Percentiles rank a stretch among this genome's conserved stretches.
phyloP scores from a whole-genome alignment of 2,797 vertebrate genomes.

The Sebastes variabilis region DNA sequence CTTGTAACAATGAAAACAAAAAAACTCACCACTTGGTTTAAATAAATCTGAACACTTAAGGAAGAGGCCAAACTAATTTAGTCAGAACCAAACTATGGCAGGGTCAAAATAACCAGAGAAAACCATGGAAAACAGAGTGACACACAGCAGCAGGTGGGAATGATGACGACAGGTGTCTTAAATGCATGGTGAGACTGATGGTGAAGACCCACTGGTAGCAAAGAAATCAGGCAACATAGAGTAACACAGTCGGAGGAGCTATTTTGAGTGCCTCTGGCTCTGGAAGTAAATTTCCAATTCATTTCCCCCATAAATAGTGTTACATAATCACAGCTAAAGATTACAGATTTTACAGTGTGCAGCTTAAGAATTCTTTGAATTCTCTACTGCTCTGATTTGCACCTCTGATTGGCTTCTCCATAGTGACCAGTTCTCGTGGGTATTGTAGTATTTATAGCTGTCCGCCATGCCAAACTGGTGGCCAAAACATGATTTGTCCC shows the following conservation, averaged over 20 bases:
- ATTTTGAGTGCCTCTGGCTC: neutral
- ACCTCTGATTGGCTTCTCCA: neutral
- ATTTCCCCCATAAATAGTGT: neutral
- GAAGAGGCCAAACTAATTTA: conserved; percentile 23
- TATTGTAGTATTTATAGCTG: neutral
- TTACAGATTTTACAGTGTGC: too few relatives aligned
- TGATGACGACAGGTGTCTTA: neutral
- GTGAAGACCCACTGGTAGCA: neutral
- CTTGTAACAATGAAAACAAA: conserved; percentile 64
- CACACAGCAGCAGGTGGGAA: conserved; percentile 41
- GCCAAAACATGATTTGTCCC: neutral
- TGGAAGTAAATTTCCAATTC: neutral
- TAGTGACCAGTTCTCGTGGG: too few relatives aligned
- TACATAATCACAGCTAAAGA: neutral
- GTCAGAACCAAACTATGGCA: neutral
- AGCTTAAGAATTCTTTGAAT: neutral
- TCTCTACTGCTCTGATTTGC: neutral
- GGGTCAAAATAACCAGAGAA: conserved; percentile 20
- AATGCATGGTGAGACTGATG: neutral
- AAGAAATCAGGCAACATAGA: neutral
- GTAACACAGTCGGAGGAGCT: neutral
- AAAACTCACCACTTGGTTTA: conserved; percentile 27
- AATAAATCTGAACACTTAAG: conserved; percentile 53
- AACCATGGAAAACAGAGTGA: neutral
- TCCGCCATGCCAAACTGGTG: neutral